Conservation (phyloP, 2,888 invertebrate genomes). For the Macrophya alboannulata region DNA sequence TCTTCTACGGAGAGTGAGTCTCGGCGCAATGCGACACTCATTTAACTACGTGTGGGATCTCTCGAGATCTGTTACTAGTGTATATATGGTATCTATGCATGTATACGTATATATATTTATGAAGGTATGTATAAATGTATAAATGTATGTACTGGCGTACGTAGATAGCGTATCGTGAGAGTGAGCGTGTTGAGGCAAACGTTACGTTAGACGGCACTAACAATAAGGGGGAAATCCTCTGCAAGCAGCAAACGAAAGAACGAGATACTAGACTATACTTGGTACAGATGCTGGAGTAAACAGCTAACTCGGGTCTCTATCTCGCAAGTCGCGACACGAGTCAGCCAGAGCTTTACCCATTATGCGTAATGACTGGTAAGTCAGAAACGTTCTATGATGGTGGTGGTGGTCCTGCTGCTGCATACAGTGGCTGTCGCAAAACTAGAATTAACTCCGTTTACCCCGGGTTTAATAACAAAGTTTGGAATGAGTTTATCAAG, state of each 20-base stretch:
- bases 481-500: slow-evolving; percentile 68
- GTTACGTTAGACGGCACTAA: slow-evolving; percentile 37
- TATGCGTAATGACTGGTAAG: slow-evolving; percentile 55
- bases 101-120: background rate
- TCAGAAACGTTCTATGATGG: background rate
- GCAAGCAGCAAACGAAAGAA: slow-evolving; percentile 31
- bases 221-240: slow-evolving; percentile 35
- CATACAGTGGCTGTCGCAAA: slow-evolving; percentile 52
- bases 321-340: slow-evolving; percentile 44
- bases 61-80: background rate
- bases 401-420: background rate
- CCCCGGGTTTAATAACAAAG: slow-evolving; percentile 65
- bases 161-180: slow-evolving; percentile 1
- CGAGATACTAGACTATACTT: slow-evolving; percentile 36
- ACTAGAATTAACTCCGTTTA: slow-evolving; percentile 64
- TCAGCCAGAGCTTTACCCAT: slow-evolving; percentile 44
- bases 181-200: slow-evolving; percentile 27
- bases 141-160: background rate
- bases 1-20: slow-evolving; percentile 22
- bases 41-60: slow-evolving; percentile 46
- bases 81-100: background rate
- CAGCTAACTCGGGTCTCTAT: slow-evolving; percentile 40
- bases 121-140: background rate
- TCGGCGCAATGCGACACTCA: slow-evolving; percentile 52
- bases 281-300: slow-evolving; percentile 25